Evolutionary conservation across 2,888 invertebrate species (phyloP).

Genomic region (Leptopterna dolabrata): DNA sequence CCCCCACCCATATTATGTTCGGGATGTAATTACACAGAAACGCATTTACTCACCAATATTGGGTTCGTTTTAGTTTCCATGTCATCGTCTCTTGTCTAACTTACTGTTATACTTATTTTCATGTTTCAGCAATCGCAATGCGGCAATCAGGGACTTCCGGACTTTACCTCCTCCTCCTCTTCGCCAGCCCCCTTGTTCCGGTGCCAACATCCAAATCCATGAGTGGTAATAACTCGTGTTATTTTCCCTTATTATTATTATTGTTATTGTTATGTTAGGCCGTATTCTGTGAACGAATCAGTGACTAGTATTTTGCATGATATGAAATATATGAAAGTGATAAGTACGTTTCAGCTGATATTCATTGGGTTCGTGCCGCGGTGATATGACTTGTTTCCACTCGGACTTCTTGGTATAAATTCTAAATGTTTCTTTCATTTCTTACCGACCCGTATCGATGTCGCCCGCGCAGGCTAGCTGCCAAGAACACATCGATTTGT

Average conservation of each 20-base stretch:
- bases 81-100: too few species aligned
- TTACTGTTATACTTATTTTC: neutral
- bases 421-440: neutral
- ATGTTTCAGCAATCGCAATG: constrained; percentile 46
- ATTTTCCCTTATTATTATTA: neutral
- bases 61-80: too few species aligned
- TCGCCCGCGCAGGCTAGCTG: neutral
- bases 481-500: neutral
- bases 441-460: neutral
- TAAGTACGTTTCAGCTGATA: too few species aligned
- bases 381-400: neutral
- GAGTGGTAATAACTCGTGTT: constrained; percentile 72
- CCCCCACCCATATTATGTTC: too few species aligned
- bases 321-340: too few species aligned
- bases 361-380: too few species aligned
- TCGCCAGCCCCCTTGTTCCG: constrained; percentile 81
- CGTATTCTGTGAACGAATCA: too few species aligned
- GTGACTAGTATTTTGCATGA: too few species aligned
- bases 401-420: neutral
- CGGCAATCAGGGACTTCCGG: constrained; percentile 85
- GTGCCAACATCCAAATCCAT: constrained; percentile 78
- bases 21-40: too few species aligned
- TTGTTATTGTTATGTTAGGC: neutral
- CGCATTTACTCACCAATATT: too few species aligned
- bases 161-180: constrained; percentile 81